Evolutionary conservation across 2,113 vertebrate genomes (phyloP).

Genomic region (Martes martes): DNA sequence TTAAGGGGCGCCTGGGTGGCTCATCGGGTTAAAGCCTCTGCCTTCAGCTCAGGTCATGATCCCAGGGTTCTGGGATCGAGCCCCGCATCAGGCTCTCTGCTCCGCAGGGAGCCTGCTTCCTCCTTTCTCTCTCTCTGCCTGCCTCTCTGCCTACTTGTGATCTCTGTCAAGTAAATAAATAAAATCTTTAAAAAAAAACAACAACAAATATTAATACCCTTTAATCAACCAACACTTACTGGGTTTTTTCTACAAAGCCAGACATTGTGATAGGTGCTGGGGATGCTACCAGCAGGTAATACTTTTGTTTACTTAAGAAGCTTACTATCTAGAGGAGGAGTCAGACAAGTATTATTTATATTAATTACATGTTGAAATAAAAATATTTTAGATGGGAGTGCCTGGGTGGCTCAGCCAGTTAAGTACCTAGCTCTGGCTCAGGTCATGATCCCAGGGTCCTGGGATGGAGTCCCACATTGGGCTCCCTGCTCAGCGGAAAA

Average conservation of each 20-base stretch:
- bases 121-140: too few relatives aligned
- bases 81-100: too few relatives aligned
- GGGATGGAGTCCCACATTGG: not conserved
- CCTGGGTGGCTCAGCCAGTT: too few relatives aligned
- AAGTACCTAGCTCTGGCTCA: too few relatives aligned
- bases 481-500: too few relatives aligned
- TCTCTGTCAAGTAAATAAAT: too few relatives aligned
- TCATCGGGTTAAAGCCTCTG: too few relatives aligned
- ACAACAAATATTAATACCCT: not conserved
- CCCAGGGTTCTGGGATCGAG: too few relatives aligned
- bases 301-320: not conserved
- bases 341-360: slow-evolving; percentile 16
- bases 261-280: not conserved
- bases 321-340: not conserved
- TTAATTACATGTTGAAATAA: not conserved
- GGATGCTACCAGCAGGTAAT: not conserved
- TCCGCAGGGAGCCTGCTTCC: too few relatives aligned
- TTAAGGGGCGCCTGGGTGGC: not conserved
- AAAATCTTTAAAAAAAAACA: too few relatives aligned
- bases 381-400: not conserved
- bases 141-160: too few relatives aligned
- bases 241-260: not conserved
- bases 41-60: too few relatives aligned
- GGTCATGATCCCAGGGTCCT: not conserved
- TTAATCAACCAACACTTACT: not conserved